Evolutionary conservation across 1,140 invertebrate species (phyloP), one percentile per base, ranked within the genome.

Genomic region (Drosophila ananassae): DNA sequence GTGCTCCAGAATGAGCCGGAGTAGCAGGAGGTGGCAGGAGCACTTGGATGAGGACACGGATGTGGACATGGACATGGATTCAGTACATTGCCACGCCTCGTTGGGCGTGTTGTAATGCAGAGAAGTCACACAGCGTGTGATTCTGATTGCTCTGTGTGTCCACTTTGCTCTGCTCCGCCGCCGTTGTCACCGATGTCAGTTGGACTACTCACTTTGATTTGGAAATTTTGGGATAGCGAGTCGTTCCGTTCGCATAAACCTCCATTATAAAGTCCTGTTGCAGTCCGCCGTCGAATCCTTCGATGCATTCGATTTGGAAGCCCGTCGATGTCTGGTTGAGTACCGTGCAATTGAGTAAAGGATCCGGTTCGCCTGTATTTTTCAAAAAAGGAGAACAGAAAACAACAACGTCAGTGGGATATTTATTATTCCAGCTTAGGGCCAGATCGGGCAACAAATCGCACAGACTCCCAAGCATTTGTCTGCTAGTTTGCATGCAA

Each of bases 281-380:
- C 22, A 96, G 92, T 7, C 95, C 95, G 10, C 96, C 96, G 89
- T 97, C 95, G 91, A 96, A 97, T 30, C 96, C 96, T 90, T 96
- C 96, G 32, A 93, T 93, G 92, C 96, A 97, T 57, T 96, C 94
- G 76, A 97, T 95, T 92, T 95, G 94, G 73, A 97, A 93, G 32
- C 95, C 95, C 61, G 96, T 95, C 21, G 94, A 94, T 17, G 95
- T 97, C 80, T 96, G 95, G 93, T 97, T 97, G 56, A 94, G 93
- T 25, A 96, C 93, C 32, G 95, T 95, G 91, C 96, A 97, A 91
- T 97, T 97, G 21, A 95, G 92, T 61, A 97, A 93, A 1, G 95
- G 93, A 92, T 96, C 95, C 44, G 96, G 96, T 75, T 95, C 95
- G 62, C 96, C 96, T 95, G 44, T 58, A 21, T 44, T 46, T 9